Evolutionary conservation across 2,888 invertebrate species (phyloP), one percentile per base, ranked within the genome.

Genomic region (Apotomis capreana): DNA sequence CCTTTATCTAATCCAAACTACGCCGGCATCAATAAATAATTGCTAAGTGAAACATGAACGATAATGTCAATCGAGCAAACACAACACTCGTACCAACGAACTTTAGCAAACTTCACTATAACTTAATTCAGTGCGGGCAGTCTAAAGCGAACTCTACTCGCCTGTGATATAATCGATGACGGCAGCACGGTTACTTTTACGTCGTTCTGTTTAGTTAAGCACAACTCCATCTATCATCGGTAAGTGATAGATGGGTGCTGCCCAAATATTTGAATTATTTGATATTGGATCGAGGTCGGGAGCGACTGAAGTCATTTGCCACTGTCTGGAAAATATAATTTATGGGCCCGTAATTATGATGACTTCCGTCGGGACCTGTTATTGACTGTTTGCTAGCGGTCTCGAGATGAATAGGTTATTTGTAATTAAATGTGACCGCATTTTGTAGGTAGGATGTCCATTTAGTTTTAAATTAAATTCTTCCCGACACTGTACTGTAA

Each of bases 181-280:
- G 5, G 52, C 5, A 10, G 8, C 12, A n/a, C 12, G 2, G 46
- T 15, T 12, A 3, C 6, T n/a, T 58, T 62, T 72, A 63, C 64
- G 26, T 68, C 36, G 13, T 15, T 63, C 68, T 12, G 60, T 74
- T 76, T 75, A 76, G 80, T 36, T 62, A 58, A 80, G 81, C 85
- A 85, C 84, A 82, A 83, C 81, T 84, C 85, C 84, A 92, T 92
- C 91, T 84, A 91, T 92, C 92, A 92, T 89, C 85, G 83, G 87
- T 85, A 87, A 88, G 87, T 92, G 92, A 92, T 92, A 87, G 92
- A 92, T 91, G 90, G 88, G 87, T 79, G 85, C 85, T 89, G 87
- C 87, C 87, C 87, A 91, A 91, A 92, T 92, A 91, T 91, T 92
- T 91, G 91, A 91, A 90, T 90, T 91, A 89, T 87, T 87, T 85